Conservation (phyloP, 2,113 vertebrate genomes). For the Takifugu flavidus region DNA sequence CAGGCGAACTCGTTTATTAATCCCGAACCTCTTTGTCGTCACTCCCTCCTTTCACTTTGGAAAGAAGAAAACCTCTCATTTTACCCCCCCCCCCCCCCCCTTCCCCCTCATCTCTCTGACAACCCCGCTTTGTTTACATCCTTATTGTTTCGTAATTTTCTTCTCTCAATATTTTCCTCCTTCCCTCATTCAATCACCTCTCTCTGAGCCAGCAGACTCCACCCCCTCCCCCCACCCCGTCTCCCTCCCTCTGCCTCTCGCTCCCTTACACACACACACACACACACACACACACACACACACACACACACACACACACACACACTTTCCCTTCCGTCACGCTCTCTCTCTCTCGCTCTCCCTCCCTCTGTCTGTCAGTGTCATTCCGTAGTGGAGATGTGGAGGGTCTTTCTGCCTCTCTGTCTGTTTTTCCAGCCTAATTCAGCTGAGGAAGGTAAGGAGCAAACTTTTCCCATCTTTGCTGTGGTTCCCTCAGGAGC, state of each 20-base stretch:
- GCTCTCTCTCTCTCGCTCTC: slow-evolving; percentile 40
- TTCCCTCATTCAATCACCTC: slow-evolving; percentile 49
- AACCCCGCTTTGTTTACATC: slow-evolving; percentile 46
- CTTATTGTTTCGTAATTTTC: slow-evolving; percentile 17
- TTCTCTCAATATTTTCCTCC: slow-evolving; percentile 62
- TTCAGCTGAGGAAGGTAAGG: slow-evolving; percentile 80
- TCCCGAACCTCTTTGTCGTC: slow-evolving; percentile 25
- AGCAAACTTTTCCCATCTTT: slow-evolving; percentile 42
- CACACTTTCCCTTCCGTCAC: slow-evolving; percentile 10
- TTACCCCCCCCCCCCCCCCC: slow-evolving; percentile 18
- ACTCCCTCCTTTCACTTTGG: slow-evolving; percentile 10
- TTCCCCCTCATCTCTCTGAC: slow-evolving; percentile 41
- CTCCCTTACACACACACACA: not conserved
- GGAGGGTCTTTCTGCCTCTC: slow-evolving; percentile 75
- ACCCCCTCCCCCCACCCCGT: slow-evolving; percentile 47
- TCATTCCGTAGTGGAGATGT: slow-evolving; percentile 77
- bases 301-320: not conserved
- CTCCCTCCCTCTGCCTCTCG: slow-evolving; percentile 32
- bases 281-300: not conserved
- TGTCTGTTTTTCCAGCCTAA: slow-evolving; percentile 73
- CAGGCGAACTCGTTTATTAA: slow-evolving; percentile 56
- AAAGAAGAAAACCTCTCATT: slow-evolving; percentile 16
- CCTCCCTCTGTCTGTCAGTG: slow-evolving; percentile 67
- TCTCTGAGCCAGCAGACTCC: slow-evolving; percentile 69
- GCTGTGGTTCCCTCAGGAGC: not conserved